phyloP scores from a whole-genome alignment of 2,113 vertebrate species.

The Gadus chalcogrammus region DNA sequence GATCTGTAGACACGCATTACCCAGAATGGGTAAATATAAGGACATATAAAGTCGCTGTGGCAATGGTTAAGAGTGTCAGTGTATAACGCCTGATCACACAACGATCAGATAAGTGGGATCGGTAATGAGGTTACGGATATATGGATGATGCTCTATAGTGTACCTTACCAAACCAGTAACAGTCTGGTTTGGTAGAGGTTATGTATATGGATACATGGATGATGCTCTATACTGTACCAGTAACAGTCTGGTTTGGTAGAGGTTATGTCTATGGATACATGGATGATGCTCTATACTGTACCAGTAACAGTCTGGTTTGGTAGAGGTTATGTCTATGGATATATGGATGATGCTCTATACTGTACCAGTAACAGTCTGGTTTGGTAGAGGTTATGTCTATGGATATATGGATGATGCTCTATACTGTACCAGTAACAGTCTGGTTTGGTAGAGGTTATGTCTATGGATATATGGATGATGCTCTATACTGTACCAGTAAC shows the following conservation, averaged over 20 bases:
- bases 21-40: too few relatives aligned
- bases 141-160: constrained; percentile 36
- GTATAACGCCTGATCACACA: too few relatives aligned
- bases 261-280: too few relatives aligned
- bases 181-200: too few relatives aligned
- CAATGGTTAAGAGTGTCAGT: too few relatives aligned
- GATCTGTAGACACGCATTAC: too few relatives aligned
- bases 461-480: constrained; percentile 10
- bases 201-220: constrained; percentile 4
- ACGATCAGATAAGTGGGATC: too few relatives aligned
- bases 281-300: constrained; percentile 58
- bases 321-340: neutral
- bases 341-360: constrained; percentile 29
- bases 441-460: constrained; percentile 47
- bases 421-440: constrained; percentile 84
- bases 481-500: constrained; percentile 83
- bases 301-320: constrained; percentile 85
- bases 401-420: constrained; percentile 23
- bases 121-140: too few relatives aligned
- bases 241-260: too few relatives aligned
- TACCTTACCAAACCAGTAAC: constrained; percentile 75
- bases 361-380: constrained; percentile 89
- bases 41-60: too few relatives aligned
- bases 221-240: constrained; percentile 64
- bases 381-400: neutral